Evolutionary conservation across 2,113 vertebrate genomes (phyloP), one percentile per base, ranked within the genome.

Genomic region (Aplodontia rufa): DNA sequence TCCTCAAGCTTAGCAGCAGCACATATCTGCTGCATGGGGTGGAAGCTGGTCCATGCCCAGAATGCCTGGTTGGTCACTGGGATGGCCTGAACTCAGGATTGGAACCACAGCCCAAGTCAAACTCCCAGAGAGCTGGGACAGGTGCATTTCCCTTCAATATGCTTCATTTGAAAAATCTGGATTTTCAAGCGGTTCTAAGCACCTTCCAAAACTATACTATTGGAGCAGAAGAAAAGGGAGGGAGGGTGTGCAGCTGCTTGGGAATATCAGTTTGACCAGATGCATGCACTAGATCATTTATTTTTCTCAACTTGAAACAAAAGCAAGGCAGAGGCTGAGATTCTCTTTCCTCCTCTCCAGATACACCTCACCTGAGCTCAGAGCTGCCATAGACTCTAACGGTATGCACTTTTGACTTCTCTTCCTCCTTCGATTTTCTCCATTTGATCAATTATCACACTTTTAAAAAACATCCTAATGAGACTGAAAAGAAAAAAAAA

Each of bases 141-240:
- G 28, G 35, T 42, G 10, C 5, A 2, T 37, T 69, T 47, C 45
- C n/a, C 11, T 66, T 10, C 7, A 26, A 6, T 40, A 26, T 3
- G 30, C 8, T 9, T 92, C 42, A n/a, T 42, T 66, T 37, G 9
- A 20, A 71, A 72, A 51, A 72, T n/a, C 22, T 80, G 49, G 1
- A 60, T 81, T 93, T 96, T 89, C 35, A 86, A 62, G 68, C 42
- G 40, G 30, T 89, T 53, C 22, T 96, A 64, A 79, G 37, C 32
- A 75, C 16, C 12, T 91, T 40, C 8, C 4, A 62, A 69, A 92
- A 49, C n/a, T 8, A 45, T n/a, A 45, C 14, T 11, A 42, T 37
- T 16, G 13, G 68, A 92, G 13, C 24, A 62, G 37, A 82, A 71
- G 28, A 82, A 64, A 64, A 80, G 22, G 28, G 47, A 71, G n/a